Percentiles rank a stretch among this genome's conserved stretches.
These are phyloP conservation scores for Aleiodes sp. DNA, from an alignment of 1,140 invertebrate genomes.

Conservation along the genomic window DNA sequence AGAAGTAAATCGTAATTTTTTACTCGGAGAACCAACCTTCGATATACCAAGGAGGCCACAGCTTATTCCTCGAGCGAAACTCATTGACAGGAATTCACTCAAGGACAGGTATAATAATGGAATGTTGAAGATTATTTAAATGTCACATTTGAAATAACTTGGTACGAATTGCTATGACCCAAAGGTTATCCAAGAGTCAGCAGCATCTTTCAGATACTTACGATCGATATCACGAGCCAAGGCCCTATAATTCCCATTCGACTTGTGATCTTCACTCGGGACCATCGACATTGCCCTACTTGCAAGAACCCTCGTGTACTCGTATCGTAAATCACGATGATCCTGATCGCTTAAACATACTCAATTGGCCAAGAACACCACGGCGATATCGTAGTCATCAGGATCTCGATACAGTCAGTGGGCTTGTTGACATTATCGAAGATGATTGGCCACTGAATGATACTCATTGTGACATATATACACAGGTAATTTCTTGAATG, in stretches of 20 bases:
- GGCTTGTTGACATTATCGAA: conserved; percentile 62
- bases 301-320: conserved; percentile 43
- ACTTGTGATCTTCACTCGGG: conserved; percentile 55
- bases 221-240: conserved; percentile 54
- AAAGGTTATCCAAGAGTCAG: conserved; percentile 61
- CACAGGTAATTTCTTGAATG: conserved; percentile 56
- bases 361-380: conserved; percentile 60
- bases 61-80: conserved; percentile 78
- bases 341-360: conserved; percentile 58
- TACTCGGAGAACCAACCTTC: conserved; percentile 58
- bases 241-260: conserved; percentile 53
- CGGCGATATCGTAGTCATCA: conserved; percentile 60
- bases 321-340: conserved; percentile 39
- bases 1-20: conserved; percentile 45
- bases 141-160: not conserved
- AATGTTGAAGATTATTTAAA: not conserved
- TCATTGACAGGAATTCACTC: conserved; percentile 77
- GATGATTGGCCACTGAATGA: conserved; percentile 61
- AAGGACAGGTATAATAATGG: conserved; percentile 71
- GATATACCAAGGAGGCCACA: conserved; percentile 73
- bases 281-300: conserved; percentile 44
- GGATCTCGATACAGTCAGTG: conserved; percentile 60
- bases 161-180: no score
- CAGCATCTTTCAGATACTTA: conserved; percentile 60
- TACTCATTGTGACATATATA: conserved; percentile 61